Evolutionary conservation across 1,140 invertebrate species (phyloP), one percentile per base, ranked within the genome.

Genomic region (Nasonia giraulti): DNA sequence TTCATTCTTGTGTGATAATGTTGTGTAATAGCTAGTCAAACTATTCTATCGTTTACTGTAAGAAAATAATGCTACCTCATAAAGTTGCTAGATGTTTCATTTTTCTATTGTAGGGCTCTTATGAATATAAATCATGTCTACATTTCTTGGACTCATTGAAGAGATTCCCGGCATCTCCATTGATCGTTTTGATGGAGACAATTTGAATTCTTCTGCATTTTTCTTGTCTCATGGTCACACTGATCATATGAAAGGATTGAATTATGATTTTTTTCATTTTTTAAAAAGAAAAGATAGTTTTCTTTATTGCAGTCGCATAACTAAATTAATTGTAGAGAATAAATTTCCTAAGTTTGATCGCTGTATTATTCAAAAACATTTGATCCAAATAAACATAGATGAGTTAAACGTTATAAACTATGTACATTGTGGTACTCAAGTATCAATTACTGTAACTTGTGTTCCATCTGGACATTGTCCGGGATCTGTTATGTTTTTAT

Each of bases 401-500:
- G 78, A 83, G 0, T 85, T 91, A 17, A 85, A 87, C 40, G 85
- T 89, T n/a, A 82, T 93, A 62, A 85, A 88, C 77, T 90, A 90
- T 71, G 85, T 23, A 69, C 44, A 84, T 66, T 76, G 88, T 44
- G 7, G 86, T 83, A 83, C 86, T 81, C 87, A 90, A 79, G 33
- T 87, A 0, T 90, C 87, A 84, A 68, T 96, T 0, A 93, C 91
- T 47, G 94, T 96, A 1, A 95, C 94, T 0, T 90, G 94, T 10
- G 93, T 96, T 77, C 94, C 96, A 31, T 95, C 96, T 4, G 95
- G 95, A 20, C 96, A 96, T 89, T 96, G 96, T 91, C 94, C 95
- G 10, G 96, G 96, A 0, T 96, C 96, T 4, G 94, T 96, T 0
- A 97, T 97, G 96, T 96, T 96, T 90, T 86, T 96, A 14, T 95